phyloP scores from a whole-genome alignment of 2,888 invertebrate species.

The Rotaria magnacalcarata region DNA sequence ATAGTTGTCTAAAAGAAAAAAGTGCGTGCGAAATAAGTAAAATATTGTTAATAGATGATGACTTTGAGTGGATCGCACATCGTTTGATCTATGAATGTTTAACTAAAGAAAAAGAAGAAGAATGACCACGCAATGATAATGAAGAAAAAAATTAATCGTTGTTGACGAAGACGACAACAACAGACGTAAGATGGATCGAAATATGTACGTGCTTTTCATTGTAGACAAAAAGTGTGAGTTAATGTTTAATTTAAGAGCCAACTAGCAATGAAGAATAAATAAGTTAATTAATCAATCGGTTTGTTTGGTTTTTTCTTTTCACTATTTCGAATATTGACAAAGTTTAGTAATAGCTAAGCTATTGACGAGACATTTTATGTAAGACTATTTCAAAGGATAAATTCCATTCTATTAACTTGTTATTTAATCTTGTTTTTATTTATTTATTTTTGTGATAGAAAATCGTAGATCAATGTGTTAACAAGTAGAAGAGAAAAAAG shows the following conservation, averaged over 20 bases:
- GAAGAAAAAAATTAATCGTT: background rate
- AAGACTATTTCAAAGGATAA: no score
- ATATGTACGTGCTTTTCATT: background rate
- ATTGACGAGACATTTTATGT: no score
- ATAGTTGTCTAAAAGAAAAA: no score
- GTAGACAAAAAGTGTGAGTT: background rate
- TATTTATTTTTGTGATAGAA: no score
- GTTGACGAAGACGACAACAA: background rate
- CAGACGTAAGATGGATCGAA: slow-evolving; percentile 16
- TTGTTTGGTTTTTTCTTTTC: background rate
- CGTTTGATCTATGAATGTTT: background rate
- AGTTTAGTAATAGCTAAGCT: background rate
- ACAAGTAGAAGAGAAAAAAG: no score
- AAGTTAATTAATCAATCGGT: background rate
- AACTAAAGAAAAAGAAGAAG: no score
- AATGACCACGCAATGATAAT: no score
- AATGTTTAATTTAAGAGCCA: background rate
- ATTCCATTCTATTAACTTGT: no score
- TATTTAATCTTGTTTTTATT: no score
- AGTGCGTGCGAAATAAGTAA: background rate
- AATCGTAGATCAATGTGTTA: no score
- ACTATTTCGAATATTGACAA: background rate
- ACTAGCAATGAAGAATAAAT: background rate
- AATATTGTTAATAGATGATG: background rate
- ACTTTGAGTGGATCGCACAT: background rate